phyloP scores from a whole-genome alignment of 2,888 invertebrate species.

The Eristalinus sepulchralis region DNA sequence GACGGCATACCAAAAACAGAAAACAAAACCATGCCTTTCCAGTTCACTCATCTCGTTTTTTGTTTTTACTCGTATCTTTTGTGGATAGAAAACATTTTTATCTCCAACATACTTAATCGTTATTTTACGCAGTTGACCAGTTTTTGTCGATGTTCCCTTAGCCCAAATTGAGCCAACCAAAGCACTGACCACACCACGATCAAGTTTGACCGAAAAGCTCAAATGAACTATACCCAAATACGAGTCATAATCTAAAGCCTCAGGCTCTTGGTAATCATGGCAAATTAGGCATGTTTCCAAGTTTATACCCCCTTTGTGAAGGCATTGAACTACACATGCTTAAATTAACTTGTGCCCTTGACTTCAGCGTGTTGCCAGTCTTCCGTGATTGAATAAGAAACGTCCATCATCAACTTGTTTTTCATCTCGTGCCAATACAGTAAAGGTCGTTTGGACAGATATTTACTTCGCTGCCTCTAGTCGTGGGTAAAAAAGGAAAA shows the following conservation, averaged over 20 bases:
- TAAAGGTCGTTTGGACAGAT: not conserved
- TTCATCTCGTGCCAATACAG: not conserved
- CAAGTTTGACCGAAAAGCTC: not conserved
- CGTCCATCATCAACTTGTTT: not conserved
- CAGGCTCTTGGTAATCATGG: not conserved
- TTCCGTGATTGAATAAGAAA: not conserved
- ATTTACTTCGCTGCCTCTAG: not conserved
- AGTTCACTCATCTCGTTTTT: not conserved
- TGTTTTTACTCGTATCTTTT: not conserved
- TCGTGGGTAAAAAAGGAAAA: not conserved
- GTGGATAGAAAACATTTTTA: not conserved
- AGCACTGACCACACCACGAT: not conserved
- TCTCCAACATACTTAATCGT: not conserved
- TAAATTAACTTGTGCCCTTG: not conserved
- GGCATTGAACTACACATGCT: not conserved
- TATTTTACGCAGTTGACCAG: not conserved
- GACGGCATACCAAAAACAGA: not conserved
- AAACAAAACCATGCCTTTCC: not conserved
- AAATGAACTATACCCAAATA: not conserved
- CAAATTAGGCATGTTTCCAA: not conserved
- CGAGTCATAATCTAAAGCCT: not conserved
- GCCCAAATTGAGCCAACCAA: not conserved
- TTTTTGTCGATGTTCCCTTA: not conserved
- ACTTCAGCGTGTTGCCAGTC: not conserved
- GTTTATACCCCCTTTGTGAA: not conserved